Conservation (phyloP, 2,113 vertebrate genomes). For the Eretmochelys imbricata region DNA sequence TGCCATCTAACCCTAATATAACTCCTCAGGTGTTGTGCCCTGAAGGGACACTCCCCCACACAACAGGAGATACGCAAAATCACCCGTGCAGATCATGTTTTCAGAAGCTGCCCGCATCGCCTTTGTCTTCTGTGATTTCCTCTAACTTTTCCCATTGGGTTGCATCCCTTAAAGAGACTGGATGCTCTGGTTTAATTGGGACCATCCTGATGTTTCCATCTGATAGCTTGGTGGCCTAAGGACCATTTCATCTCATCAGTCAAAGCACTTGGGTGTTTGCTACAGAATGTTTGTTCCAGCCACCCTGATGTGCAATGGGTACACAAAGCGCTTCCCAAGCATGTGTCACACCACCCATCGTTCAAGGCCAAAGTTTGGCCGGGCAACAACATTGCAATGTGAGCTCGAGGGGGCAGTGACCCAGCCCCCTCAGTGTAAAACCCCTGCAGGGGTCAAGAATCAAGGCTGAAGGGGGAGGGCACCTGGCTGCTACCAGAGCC, state of each 20-base stretch:
- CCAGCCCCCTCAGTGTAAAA: background rate
- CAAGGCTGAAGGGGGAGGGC: background rate
- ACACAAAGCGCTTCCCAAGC: background rate
- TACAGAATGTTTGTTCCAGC: background rate
- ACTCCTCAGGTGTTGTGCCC: too few relatives aligned
- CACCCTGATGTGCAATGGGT: background rate
- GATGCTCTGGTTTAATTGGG: background rate
- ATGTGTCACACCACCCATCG: background rate
- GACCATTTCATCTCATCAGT: background rate
- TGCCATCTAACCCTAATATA: too few relatives aligned
- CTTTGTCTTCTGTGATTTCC: background rate
- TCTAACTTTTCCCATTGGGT: background rate
- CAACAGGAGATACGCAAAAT: background rate
- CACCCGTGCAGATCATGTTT: background rate
- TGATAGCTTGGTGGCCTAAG: background rate
- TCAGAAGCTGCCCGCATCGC: background rate
- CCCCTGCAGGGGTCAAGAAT: background rate
- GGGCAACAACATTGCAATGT: background rate
- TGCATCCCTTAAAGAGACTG: background rate
- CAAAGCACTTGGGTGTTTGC: background rate
- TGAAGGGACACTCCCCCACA: background rate
- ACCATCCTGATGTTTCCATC: background rate
- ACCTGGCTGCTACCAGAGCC: background rate
- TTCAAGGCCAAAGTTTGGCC: background rate
- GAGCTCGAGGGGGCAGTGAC: background rate